Evolutionary conservation across 2,113 vertebrate species (phyloP), one percentile per base, ranked within the genome.

Genomic region (Acanthisitta chloris): DNA sequence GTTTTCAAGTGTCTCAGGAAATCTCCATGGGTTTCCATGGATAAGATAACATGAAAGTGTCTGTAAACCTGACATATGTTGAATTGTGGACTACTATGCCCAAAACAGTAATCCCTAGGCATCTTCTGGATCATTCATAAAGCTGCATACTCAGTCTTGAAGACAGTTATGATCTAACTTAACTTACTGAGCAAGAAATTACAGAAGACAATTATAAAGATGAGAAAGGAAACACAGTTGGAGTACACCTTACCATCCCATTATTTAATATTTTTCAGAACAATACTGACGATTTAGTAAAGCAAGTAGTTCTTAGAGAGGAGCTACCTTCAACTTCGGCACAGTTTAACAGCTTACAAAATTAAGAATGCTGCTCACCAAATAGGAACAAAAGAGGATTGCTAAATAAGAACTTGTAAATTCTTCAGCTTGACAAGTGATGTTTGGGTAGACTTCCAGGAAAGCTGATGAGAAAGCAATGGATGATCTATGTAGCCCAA

Each of bases 1-100:
- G 45, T 93, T 96, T 91, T 84, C 57, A 91, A 86, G 64, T 77
- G 85, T 76, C 86, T 95, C 83, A 76, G 72, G 78, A 96, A 94
- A 93, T 90, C 89, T 88, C 83, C 48, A 11, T 26, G 69, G 78
- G 64, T 90, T 76, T 88, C 86, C 57, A 51, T 11, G 43, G 83
- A 92, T 96, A 71, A 69, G 59, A 61, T 49, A 94, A 95, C 64
- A 59, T n/a, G 59, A 93, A 82, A 91, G 74, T 24, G 29, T 78
- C 80, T 77, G 77, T 57, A 82, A 87, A 52, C 17, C 66, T 62
- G 46, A 81, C 51, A 64, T 14, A 31, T 45, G 64, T 57, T 92
- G 90, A 94, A 81, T n/a, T 94, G 76, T 52, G 38, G 55, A 51
- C 65, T 86, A 52, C 55, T 70, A 52, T 12, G 40, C n/a, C 43